phyloP scores from a whole-genome alignment of 2,888 invertebrate genomes.

The Abrostola triplasia region DNA sequence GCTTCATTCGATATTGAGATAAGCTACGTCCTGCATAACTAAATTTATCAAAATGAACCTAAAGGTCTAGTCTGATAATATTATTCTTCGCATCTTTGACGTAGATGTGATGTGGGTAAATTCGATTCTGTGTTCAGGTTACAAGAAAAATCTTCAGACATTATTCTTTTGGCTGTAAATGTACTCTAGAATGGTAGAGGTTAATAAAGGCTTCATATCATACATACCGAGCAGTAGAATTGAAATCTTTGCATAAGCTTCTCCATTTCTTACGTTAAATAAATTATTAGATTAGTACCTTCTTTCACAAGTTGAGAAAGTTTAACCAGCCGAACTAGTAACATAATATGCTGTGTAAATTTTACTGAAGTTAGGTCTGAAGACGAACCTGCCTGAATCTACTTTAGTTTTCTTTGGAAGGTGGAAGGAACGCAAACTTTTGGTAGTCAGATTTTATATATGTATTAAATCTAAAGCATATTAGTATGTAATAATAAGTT shows the following conservation, averaged over 20 bases:
- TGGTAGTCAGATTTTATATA: neutral
- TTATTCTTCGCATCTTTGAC: too few relatives aligned
- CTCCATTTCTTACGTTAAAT: neutral
- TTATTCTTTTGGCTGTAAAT: too few relatives aligned
- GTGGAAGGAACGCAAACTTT: conserved; percentile 4
- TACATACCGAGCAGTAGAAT: too few relatives aligned
- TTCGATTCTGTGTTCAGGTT: too few relatives aligned
- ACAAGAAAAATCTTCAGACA: too few relatives aligned
- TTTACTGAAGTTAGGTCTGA: conserved; percentile 32
- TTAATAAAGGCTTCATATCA: too few relatives aligned
- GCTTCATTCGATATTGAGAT: conserved; percentile 3
- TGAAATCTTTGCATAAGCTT: neutral
- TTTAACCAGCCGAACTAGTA: conserved; percentile 16
- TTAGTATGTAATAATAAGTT: too few relatives aligned
- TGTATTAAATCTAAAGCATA: too few relatives aligned
- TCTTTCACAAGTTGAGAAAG: conserved; percentile 8
- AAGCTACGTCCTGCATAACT: neutral
- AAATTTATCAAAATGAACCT: neutral
- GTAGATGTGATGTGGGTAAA: too few relatives aligned
- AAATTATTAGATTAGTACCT: neutral
- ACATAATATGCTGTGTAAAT: conserved; percentile 21
- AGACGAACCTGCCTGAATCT: conserved; percentile 12
- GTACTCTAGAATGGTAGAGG: too few relatives aligned
- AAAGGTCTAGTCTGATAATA: too few relatives aligned
- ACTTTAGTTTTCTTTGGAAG: conserved; percentile 19